Conservation (phyloP, 2,797 vertebrate species). For the Xiphophorus birchmanni region DNA sequence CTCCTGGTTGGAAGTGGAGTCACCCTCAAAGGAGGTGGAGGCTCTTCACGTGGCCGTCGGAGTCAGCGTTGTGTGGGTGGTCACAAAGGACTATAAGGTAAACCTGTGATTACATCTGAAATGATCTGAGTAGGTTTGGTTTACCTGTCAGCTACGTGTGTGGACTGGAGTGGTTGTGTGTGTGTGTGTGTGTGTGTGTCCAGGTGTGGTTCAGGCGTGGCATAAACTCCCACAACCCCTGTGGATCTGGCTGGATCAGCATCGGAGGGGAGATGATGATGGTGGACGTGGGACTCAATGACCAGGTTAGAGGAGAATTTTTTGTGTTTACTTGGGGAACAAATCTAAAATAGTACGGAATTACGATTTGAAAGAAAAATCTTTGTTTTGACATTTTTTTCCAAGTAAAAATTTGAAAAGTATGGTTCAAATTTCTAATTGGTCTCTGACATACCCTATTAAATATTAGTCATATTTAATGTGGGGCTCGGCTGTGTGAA, state of each 20-base stretch:
- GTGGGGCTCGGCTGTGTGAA: too few relatives aligned
- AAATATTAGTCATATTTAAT: too few relatives aligned
- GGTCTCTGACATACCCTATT: neutral
- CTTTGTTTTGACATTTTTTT: neutral
- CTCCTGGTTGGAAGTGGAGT: slow-evolving; percentile 88
- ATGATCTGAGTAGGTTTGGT: neutral
- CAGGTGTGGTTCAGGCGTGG: slow-evolving; percentile 98
- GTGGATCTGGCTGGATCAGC: slow-evolving; percentile 95
- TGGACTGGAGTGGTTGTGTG: neutral
- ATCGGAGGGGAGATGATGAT: slow-evolving; percentile 95
- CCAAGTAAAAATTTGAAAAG: neutral
- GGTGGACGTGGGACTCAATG: slow-evolving; percentile 92
- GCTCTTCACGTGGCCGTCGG: slow-evolving; percentile 90
- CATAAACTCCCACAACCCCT: slow-evolving; percentile 93
- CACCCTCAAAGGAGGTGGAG: slow-evolving; percentile 87
- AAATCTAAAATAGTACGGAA: too few relatives aligned
- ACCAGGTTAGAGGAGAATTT: slow-evolving; percentile 83
- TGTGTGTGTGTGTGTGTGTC: slow-evolving; percentile 31
- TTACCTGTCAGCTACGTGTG: neutral
- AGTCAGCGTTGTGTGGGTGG: slow-evolving; percentile 91
- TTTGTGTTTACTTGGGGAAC: too few relatives aligned
- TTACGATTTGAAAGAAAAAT: neutral
- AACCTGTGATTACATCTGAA: slow-evolving; percentile 24
- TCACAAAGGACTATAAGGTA: slow-evolving; percentile 95
- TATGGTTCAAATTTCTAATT: neutral